Conservation (phyloP, 2,797 vertebrate species). For the Chlorospingus semifuscus region DNA sequence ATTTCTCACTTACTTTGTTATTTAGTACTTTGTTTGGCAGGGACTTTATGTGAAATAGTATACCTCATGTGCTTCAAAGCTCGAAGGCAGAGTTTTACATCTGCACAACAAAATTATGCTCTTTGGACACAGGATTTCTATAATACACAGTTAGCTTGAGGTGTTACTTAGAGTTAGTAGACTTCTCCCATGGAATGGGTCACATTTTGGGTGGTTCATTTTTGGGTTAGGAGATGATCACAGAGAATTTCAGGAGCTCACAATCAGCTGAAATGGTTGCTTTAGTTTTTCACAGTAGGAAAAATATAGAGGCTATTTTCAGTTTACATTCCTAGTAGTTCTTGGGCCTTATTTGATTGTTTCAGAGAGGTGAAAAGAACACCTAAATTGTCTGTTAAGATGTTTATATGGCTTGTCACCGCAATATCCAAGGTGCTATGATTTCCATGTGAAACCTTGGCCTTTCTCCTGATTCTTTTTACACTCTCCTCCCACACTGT, state of each 20-base stretch:
- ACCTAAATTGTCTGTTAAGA: not conserved
- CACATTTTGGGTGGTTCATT: not conserved
- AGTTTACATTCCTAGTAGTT: not conserved
- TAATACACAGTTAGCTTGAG: not conserved
- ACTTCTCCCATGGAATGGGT: not conserved
- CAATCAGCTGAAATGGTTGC: not conserved
- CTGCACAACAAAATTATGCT: constrained; percentile 11
- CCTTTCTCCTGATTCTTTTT: constrained; percentile 8
- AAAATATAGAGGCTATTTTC: not conserved
- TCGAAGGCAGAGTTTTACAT: constrained; percentile 11
- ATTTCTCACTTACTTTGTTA: constrained; percentile 43
- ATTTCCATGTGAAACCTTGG: constrained; percentile 41
- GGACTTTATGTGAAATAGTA: not conserved
- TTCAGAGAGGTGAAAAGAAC: constrained; percentile 52
- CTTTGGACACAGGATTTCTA: not conserved
- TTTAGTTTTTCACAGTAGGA: not conserved
- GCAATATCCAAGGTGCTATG: not conserved
- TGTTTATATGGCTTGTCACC: constrained; percentile 33
- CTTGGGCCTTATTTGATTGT: constrained; percentile 9
- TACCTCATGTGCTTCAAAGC: not conserved
- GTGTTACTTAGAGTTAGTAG: not conserved
- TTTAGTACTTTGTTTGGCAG: constrained; percentile 13
- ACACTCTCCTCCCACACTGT: constrained; percentile 21
- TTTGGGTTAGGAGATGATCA: not conserved
- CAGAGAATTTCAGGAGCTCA: not conserved